A percentile compares a stretch with the other conserved stretches of the same genome.
Conservation (phyloP, 2,113 vertebrate genomes). For the Alces alces region DNA sequence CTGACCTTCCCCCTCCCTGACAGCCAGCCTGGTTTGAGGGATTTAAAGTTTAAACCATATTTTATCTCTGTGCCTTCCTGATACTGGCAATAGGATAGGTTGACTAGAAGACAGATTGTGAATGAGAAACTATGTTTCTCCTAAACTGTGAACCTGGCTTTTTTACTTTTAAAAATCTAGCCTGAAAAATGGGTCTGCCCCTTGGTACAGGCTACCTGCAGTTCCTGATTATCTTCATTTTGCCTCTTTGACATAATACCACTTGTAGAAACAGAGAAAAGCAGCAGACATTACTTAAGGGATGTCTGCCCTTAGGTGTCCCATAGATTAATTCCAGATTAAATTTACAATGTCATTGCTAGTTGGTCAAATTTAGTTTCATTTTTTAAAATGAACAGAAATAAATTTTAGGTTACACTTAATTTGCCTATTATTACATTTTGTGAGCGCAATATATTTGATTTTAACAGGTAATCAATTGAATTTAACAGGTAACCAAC, state of each 20-base stretch:
- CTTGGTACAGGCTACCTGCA: slow-evolving; percentile 26
- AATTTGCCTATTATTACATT: slow-evolving; percentile 38
- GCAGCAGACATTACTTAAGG: background rate
- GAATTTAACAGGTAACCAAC: slow-evolving; percentile 31
- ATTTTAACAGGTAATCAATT: slow-evolving; percentile 34
- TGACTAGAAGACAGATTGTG: slow-evolving; percentile 51
- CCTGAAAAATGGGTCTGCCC: slow-evolving; percentile 60
- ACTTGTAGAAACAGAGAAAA: slow-evolving; percentile 33
- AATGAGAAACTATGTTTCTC: slow-evolving; percentile 56
- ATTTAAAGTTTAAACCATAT: slow-evolving; percentile 59
- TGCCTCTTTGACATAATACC: slow-evolving; percentile 39
- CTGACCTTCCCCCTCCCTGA: slow-evolving; percentile 31
- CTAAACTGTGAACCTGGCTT: slow-evolving; percentile 54
- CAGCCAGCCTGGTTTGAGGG: slow-evolving; percentile 20
- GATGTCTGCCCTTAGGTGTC: background rate
- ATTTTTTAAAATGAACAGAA: slow-evolving; percentile 20
- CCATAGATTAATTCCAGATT: slow-evolving; percentile 32
- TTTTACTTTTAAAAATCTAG: slow-evolving; percentile 39
- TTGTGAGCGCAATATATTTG: slow-evolving; percentile 35
- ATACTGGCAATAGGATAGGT: slow-evolving; percentile 56
- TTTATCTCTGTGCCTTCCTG: slow-evolving; percentile 54
- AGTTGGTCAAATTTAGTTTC: background rate
- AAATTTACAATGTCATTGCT: slow-evolving; percentile 46
- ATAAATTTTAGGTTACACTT: slow-evolving; percentile 30
- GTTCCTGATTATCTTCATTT: slow-evolving; percentile 49